Base-by-base conservation (phyloP, 2,113 vertebrate genomes). In the Campylomormyrus numenius region DNA sequence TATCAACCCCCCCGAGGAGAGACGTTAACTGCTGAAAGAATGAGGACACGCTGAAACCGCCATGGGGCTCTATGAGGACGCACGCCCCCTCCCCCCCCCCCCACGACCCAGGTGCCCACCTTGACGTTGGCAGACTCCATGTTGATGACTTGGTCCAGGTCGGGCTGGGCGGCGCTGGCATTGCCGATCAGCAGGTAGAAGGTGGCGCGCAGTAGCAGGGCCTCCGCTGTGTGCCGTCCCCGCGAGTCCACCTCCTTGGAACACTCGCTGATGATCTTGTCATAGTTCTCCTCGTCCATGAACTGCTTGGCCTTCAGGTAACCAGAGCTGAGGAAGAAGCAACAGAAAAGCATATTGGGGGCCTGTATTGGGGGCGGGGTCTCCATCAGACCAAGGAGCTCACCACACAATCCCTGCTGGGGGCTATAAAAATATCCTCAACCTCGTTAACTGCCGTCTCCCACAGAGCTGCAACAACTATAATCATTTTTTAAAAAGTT, bases 211-310 rank as follows among this genome's bases (percentile, higher is more conserved):
- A 99, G 96, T 91, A 99, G 94, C 92, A 99, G 96, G 24, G 98
- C 98, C 95, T 99, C 98, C 5, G 98, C 98, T 31, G 95, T 95
- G 94, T 98, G 97, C 93, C 96, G 97, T 74, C 98, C 98, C 80
- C 95, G 95, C 17, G 97, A 96, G 77, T 99, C 98, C 8, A 99
- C 95, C 96, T 99, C 98, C 96, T 99, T 99, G 91, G 97, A 99
- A 95, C 97, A 98, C 93, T 99, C 98, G 52, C 98, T 99, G 95
- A 99, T 98, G 91, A 99, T 99, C 95, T 99, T 99, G 94, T 99
- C 98, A 50, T 99, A 99, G 93, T 99, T 99, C 94, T 99, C 98
- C 94, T 99, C 98, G 93, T 99, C 98, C 98, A 99, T 99, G 93
- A 98, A 99, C 93, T 99, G 98, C 93, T 99, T 99, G 58, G 98